These are phyloP conservation scores for Eriosoma lanigerum DNA, from an alignment of 1,140 invertebrate species.

Conservation along the genomic window DNA sequence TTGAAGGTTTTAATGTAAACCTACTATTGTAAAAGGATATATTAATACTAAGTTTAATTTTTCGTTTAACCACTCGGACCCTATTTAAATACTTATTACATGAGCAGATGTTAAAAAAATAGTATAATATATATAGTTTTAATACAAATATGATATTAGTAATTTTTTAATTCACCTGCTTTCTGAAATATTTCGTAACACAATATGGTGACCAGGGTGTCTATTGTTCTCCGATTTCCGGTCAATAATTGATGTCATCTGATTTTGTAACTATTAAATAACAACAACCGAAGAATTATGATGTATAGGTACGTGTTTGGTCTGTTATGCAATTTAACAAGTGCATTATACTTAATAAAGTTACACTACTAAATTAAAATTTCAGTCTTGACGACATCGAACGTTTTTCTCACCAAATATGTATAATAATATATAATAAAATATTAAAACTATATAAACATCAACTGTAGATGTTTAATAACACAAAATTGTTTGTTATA, in stretches of 20 bases:
- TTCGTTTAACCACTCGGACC: too few relatives aligned
- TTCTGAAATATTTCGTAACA: background rate
- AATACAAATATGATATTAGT: background rate
- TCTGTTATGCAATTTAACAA: background rate
- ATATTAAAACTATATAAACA: too few relatives aligned
- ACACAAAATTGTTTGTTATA: too few relatives aligned
- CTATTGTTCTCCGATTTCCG: constrained; percentile 20
- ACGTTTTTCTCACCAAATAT: background rate
- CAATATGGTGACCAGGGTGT: background rate
- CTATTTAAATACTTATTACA: too few relatives aligned
- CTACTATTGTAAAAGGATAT: too few relatives aligned
- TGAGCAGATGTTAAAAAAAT: background rate
- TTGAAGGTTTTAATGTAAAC: too few relatives aligned
- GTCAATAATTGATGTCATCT: background rate
- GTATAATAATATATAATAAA: too few relatives aligned
- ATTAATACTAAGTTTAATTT: too few relatives aligned
- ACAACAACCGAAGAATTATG: background rate
- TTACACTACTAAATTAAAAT: background rate
- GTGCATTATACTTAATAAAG: background rate
- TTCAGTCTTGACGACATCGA: background rate
- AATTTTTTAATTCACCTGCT: background rate
- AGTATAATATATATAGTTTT: background rate
- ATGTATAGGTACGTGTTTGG: background rate
- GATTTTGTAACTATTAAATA: background rate
- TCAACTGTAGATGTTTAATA: too few relatives aligned